A percentile compares a stretch with the other conserved stretches of the same genome.
Evolutionary conservation across 2,113 vertebrate genomes (phyloP).

Genomic region (Megalops atlanticus): DNA sequence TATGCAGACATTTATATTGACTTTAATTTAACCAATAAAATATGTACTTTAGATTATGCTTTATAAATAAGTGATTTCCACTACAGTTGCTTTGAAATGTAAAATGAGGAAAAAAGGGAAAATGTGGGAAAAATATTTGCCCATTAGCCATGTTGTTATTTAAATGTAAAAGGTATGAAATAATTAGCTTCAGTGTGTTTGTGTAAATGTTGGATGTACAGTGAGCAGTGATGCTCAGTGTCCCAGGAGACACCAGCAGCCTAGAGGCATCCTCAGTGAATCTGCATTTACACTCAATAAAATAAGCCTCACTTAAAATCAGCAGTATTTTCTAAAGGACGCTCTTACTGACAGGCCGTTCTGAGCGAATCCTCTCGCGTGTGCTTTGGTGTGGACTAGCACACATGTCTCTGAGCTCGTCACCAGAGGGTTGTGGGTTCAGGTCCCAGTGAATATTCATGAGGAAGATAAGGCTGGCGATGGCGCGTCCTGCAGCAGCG

Average conservation of each 20-base stretch:
- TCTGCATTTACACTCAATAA: too few species aligned
- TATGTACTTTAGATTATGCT: too few species aligned
- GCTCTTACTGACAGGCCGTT: slow-evolving; percentile 17
- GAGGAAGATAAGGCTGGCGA: slow-evolving; percentile 47
- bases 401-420: slow-evolving; percentile 39
- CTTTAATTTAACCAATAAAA: too few species aligned
- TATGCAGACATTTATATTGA: too few species aligned
- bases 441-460: slow-evolving; percentile 51
- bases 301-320: too few species aligned
- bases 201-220: not conserved
- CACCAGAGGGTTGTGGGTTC: slow-evolving; percentile 49
- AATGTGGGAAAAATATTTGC: not conserved
- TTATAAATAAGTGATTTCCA: too few species aligned
- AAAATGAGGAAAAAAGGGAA: too few species aligned
- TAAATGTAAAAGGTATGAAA: not conserved
- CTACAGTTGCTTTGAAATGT: too few species aligned
- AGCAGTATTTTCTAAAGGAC: not conserved
- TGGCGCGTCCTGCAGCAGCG: slow-evolving; percentile 39
- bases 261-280: too few species aligned
- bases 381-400: slow-evolving; percentile 38
- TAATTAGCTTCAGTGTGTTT: not conserved
- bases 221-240: too few species aligned
- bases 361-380: slow-evolving; percentile 16
- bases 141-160: not conserved
- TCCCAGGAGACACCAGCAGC: too few species aligned